These are phyloP conservation scores for Drosophila setifemur DNA, from an alignment of 1,140 invertebrate genomes.

Conservation along the genomic window DNA sequence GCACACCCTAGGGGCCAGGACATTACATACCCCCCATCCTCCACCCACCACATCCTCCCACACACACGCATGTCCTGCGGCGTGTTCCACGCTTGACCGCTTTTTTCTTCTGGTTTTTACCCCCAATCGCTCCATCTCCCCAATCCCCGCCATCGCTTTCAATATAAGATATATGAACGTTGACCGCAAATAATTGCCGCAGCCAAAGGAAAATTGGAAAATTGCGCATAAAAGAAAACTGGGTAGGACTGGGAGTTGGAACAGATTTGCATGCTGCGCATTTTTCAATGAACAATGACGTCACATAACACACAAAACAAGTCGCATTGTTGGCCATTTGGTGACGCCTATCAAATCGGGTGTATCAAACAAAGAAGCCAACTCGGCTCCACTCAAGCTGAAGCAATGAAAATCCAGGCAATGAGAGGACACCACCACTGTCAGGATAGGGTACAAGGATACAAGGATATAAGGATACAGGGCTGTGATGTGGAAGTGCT, in stretches of 20 bases:
- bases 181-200: slow-evolving; percentile 75
- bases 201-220: slow-evolving; percentile 54
- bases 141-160: slow-evolving; percentile 32
- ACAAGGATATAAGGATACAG: not conserved
- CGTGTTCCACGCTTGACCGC: slow-evolving; percentile 66
- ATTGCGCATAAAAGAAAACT: slow-evolving; percentile 43
- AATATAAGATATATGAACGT: slow-evolving; percentile 65
- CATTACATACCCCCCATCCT: slow-evolving; percentile 43
- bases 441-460: not conserved
- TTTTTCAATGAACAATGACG: slow-evolving; percentile 77
- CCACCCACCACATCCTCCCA: not conserved
- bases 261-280: slow-evolving; percentile 71
- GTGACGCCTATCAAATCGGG: slow-evolving; percentile 58
- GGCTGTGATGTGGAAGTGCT: slow-evolving; percentile 46
- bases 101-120: slow-evolving; percentile 15
- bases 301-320: slow-evolving; percentile 34
- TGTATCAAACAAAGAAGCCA: slow-evolving; percentile 12
- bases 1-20: slow-evolving; percentile 72
- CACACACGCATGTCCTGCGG: slow-evolving; percentile 17
- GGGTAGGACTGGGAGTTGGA: not conserved
- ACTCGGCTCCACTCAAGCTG: slow-evolving; percentile 61
- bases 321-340: slow-evolving; percentile 44
- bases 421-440: slow-evolving; percentile 20
- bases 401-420: slow-evolving; percentile 70
- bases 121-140: not conserved